phyloP scores from a whole-genome alignment of 2,113 vertebrate species.

The Mus spicilegus region DNA sequence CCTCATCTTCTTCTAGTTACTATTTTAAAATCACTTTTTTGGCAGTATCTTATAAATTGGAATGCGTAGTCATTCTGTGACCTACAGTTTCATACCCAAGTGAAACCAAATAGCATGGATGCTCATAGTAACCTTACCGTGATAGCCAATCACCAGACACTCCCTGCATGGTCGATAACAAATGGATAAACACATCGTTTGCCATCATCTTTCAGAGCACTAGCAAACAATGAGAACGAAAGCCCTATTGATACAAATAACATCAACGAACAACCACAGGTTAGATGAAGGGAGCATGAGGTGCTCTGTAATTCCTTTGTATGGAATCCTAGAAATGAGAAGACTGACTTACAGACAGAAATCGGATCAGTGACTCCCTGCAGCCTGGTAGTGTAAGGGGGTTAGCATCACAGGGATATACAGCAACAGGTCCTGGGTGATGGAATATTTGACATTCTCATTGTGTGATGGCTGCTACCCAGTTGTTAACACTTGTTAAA shows the following conservation, averaged over 20 bases:
- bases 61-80: neutral
- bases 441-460: neutral
- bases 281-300: neutral
- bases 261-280: neutral
- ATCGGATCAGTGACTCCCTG: neutral
- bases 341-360: neutral
- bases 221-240: neutral
- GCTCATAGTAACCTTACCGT: neutral
- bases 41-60: neutral
- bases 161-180: neutral
- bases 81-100: neutral
- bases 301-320: neutral
- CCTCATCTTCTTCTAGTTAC: neutral
- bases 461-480: neutral
- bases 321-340: neutral
- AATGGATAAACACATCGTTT: no score
- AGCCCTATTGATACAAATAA: neutral
- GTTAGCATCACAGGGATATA: neutral
- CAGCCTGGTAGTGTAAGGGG: neutral
- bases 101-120: neutral
- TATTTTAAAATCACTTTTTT: conserved; percentile 5
- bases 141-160: no score
- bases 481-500: neutral
- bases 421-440: neutral
- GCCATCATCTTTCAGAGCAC: neutral